These are phyloP conservation scores for Erebia aethiops DNA, from an alignment of 2,888 invertebrate genomes.

Conservation along the genomic window DNA sequence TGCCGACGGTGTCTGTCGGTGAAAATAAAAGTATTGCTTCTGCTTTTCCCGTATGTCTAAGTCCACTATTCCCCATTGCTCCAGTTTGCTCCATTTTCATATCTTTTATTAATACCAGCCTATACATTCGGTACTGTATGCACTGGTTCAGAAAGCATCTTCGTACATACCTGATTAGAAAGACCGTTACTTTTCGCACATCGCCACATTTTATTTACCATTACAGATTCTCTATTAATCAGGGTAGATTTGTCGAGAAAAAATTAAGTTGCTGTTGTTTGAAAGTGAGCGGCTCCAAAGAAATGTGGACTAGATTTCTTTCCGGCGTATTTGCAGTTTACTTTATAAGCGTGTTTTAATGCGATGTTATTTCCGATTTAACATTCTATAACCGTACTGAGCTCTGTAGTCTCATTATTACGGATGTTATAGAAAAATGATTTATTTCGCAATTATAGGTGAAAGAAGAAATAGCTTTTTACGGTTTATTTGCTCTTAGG, in stretches of 20 bases:
- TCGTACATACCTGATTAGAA: too few species aligned
- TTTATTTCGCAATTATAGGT: not conserved
- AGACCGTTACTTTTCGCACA: not conserved
- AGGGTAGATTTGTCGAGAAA: slow-evolving; percentile 14
- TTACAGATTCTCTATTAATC: not conserved
- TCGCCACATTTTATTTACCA: not conserved
- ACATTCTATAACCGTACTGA: slow-evolving; percentile 24
- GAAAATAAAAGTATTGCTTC: too few species aligned
- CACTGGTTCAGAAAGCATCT: too few species aligned
- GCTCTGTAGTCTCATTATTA: slow-evolving; percentile 10
- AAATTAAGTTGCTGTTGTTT: slow-evolving; percentile 24
- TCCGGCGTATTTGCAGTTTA: slow-evolving; percentile 35
- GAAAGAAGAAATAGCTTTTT: not conserved
- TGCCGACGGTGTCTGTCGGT: too few species aligned
- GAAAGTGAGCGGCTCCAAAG: slow-evolving; percentile 34
- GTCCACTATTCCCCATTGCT: too few species aligned
- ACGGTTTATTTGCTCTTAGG: slow-evolving; percentile 6
- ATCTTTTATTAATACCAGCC: too few species aligned
- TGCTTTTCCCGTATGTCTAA: too few species aligned
- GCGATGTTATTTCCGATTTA: slow-evolving; percentile 32
- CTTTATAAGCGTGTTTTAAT: slow-evolving; percentile 35
- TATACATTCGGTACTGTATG: too few species aligned
- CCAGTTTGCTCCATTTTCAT: too few species aligned
- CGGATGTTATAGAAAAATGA: slow-evolving; percentile 16
- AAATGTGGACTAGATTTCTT: slow-evolving; percentile 39